A percentile compares a stretch with the other conserved stretches of the same genome.
Evolutionary conservation across 2,797 vertebrate genomes (phyloP).

Genomic region (Brachymystax lenok): DNA sequence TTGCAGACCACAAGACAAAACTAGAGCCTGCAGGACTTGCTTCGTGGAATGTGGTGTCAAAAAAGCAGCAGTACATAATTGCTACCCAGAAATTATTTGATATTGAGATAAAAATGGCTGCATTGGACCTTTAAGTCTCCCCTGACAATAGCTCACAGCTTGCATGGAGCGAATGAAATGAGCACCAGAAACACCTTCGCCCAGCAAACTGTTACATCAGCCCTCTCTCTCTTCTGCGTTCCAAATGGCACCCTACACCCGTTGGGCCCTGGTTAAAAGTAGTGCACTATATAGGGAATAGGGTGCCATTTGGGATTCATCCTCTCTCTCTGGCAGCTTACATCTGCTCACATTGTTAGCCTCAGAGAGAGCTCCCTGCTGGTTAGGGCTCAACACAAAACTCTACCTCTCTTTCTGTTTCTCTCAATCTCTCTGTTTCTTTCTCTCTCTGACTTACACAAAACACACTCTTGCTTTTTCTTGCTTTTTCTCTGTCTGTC

Average conservation of each 20-base stretch:
- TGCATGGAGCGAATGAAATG: slow-evolving; percentile 66
- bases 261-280: neutral
- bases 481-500: slow-evolving; percentile 37
- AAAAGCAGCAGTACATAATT: too few species aligned
- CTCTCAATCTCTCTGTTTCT: too few species aligned
- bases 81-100: too few species aligned
- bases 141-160: slow-evolving; percentile 63
- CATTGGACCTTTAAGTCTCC: slow-evolving; percentile 51
- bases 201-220: slow-evolving; percentile 72
- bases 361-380: slow-evolving; percentile 54
- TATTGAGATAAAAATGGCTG: too few species aligned
- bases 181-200: slow-evolving; percentile 68
- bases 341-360: slow-evolving; percentile 73
- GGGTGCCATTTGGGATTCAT: neutral
- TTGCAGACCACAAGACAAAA: too few species aligned
- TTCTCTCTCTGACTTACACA: too few species aligned
- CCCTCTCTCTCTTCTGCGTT: slow-evolving; percentile 15
- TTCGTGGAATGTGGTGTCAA: too few species aligned
- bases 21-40: too few species aligned
- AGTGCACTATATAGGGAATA: neutral
- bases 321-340: slow-evolving; percentile 61
- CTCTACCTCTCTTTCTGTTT: neutral
- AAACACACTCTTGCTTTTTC: too few species aligned
- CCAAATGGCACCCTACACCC: neutral
- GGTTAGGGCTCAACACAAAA: slow-evolving; percentile 28